These are phyloP conservation scores for Menidia menidia DNA, from an alignment of 2,797 vertebrate genomes.

Conservation along the genomic window DNA sequence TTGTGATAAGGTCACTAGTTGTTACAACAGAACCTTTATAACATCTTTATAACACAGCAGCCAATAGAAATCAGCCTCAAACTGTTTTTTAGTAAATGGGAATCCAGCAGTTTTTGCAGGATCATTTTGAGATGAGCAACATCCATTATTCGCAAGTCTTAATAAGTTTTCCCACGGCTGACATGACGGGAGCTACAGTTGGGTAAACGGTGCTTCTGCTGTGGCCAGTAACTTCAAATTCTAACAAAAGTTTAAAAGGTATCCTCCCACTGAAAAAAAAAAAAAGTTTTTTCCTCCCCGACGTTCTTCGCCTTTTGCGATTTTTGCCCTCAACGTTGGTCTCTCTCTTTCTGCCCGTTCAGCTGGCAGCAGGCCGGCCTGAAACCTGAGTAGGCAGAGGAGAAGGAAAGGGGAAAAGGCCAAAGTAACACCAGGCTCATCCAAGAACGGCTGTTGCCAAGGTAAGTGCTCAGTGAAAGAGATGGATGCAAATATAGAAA, in stretches of 20 bases:
- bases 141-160: no score
- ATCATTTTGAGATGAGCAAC: no score
- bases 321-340: conserved; percentile 17
- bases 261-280: conserved; percentile 27
- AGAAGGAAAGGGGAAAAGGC: conserved; percentile 50
- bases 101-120: no score
- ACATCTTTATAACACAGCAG: not conserved
- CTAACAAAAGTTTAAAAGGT: conserved; percentile 16
- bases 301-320: conserved; percentile 37
- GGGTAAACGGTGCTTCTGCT: conserved; percentile 14
- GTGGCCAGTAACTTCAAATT: not conserved
- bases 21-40: not conserved
- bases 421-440: conserved; percentile 55
- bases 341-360: conserved; percentile 14
- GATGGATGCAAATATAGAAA: conserved; percentile 25
- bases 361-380: conserved; percentile 49
- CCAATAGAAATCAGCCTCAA: no score
- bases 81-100: no score
- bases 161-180: no score
- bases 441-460: conserved; percentile 59
- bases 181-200: not conserved
- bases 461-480: conserved; percentile 51
- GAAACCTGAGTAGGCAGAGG: conserved; percentile 64
- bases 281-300: conserved; percentile 13
- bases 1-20: not conserved